Evolutionary conservation across 2,888 invertebrate genomes (phyloP), one percentile per base, ranked within the genome.

Genomic region (Selenia dentaria): DNA sequence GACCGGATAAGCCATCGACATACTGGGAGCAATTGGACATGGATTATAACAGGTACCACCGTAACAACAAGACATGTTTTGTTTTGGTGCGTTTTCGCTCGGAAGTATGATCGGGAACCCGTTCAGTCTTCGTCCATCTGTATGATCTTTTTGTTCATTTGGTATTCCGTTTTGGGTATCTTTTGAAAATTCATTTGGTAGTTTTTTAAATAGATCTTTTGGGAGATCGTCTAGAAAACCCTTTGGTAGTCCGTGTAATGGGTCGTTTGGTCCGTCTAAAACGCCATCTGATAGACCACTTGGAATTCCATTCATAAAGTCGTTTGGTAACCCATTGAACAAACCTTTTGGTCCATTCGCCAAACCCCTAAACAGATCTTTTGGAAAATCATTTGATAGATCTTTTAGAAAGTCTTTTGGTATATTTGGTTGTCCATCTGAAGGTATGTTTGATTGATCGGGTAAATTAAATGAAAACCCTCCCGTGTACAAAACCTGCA

Each of bases 61-160:
- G 2, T 51, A 41, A 8, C 54, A 57, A 28, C 57, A 57, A 4
- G 46, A 41, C 3, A 10, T 32, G 5, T 46, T 46, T 6, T 35
- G 31, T 2, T 1, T 10, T 25, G 24, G 29, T 10, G 40, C 29
- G 18, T 10, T 6, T 5, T 35, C 37, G 1, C 3, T 10, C 8
- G 13, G 20, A 6, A 9, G 12, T 3, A 25, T 3, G 6, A 6
- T 26, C 11, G 12, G 13, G 13, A 39, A 13, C 2, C 11, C 13
- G 6, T 32, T 31, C 22, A 31, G 8, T 22, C 22, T 22, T 8
- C 22, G 22, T 8, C 22, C 22, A 8, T 22, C 8, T 1, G 22
- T 2, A 6, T 6, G 22, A 22, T 22, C 16, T 2, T 4, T 16
- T 4, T 4, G n/a, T n/a, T n/a, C n/a, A n/a, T n/a, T n/a, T n/a